phyloP scores from a whole-genome alignment of 2,113 vertebrate species.

The Pseudorhombus dupliciocellatus region DNA sequence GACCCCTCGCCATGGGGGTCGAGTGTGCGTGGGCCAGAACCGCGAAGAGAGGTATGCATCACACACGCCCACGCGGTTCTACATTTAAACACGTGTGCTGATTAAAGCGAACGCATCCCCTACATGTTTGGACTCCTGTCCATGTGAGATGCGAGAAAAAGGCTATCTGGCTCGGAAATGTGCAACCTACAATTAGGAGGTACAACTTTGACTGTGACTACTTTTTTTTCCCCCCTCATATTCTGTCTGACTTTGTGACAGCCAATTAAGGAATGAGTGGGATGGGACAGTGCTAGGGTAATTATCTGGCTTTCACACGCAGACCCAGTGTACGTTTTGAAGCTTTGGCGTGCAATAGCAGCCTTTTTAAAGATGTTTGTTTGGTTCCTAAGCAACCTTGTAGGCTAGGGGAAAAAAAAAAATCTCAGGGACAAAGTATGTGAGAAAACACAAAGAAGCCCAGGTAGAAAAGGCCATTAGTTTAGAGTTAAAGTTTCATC shows the following conservation, averaged over 20 bases:
- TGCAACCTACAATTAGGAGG: constrained; percentile 42
- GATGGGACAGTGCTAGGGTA: constrained; percentile 55
- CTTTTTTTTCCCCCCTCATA: neutral
- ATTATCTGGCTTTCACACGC: constrained; percentile 72
- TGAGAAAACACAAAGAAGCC: constrained; percentile 27
- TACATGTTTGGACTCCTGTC: neutral
- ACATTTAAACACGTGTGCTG: neutral
- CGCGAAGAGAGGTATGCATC: constrained; percentile 90
- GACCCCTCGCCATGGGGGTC: constrained; percentile 91
- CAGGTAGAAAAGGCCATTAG: constrained; percentile 53
- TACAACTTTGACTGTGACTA: constrained; percentile 38
- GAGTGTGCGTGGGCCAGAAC: constrained; percentile 97
- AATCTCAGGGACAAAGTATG: constrained; percentile 22
- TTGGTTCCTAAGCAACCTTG: constrained; percentile 71
- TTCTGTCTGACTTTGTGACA: constrained; percentile 64
- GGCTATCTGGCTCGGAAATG: constrained; percentile 5
- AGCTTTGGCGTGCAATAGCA: constrained; percentile 67
- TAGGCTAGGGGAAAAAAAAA: constrained; percentile 10
- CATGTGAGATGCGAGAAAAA: neutral
- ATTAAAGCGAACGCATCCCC: constrained; percentile 13
- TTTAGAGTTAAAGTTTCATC: constrained; percentile 21
- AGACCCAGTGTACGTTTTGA: constrained; percentile 50
- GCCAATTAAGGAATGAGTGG: constrained; percentile 68
- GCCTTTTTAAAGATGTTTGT: constrained; percentile 67
- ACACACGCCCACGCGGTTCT: neutral